These are phyloP conservation scores for Leucoma salicis DNA, from an alignment of 2,888 invertebrate genomes.

Conservation along the genomic window DNA sequence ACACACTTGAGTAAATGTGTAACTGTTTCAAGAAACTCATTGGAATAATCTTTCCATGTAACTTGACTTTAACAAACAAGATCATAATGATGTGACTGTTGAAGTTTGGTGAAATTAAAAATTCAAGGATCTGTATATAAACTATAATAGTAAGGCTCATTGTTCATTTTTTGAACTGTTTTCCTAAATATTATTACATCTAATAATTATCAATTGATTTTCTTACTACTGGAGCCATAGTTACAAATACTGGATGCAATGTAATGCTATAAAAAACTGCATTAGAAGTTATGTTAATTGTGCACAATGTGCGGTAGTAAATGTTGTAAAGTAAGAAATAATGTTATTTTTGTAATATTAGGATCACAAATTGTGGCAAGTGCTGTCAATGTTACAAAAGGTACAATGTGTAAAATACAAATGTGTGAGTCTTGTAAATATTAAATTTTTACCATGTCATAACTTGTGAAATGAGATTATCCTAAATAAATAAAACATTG, in stretches of 20 bases:
- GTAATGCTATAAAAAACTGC: no score
- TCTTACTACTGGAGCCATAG: no score
- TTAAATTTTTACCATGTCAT: conserved; percentile 75
- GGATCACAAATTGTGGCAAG: conserved; percentile 59
- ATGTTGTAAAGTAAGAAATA: conserved; percentile 69
- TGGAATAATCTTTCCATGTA: background rate
- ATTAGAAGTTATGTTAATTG: conserved; percentile 49
- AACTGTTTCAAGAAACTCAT: no score
- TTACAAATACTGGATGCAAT: no score
- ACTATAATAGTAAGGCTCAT: background rate
- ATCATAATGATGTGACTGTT: background rate
- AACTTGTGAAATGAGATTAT: conserved; percentile 80
- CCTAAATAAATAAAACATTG: conserved; percentile 74
- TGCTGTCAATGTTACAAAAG: conserved; percentile 64
- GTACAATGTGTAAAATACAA: conserved; percentile 73
- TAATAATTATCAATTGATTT: no score
- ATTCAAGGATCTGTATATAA: background rate
- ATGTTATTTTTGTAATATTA: conserved; percentile 73
- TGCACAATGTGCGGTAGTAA: conserved; percentile 71
- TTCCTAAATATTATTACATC: no score
- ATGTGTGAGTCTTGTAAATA: conserved; percentile 74
- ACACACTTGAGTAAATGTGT: no score
- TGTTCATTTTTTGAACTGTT: no score
- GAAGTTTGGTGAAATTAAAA: background rate
- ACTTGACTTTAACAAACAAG: no score